Base-by-base conservation (phyloP, 2,797 vertebrate species). In the Halcyon leucocephala region DNA sequence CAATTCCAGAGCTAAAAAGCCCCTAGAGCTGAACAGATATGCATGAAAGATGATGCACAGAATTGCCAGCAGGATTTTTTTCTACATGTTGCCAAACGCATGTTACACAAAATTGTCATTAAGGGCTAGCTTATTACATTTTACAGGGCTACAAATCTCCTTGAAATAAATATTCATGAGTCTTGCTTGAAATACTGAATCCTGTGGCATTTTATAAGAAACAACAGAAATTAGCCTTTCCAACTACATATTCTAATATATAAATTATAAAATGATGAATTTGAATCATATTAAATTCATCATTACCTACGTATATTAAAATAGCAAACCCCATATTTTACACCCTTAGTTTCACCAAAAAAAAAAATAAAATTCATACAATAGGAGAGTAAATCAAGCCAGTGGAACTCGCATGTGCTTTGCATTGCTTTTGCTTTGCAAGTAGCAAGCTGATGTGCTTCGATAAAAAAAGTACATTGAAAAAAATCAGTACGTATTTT, bases 161-260 rank as follows among this genome's bases (percentile, higher is more conserved):
- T 92, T 82, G 87, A 95, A 97, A 83, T 95, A 98, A 98, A 91
- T 95, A 98, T 96, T 97, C 94, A 96, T 94, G 57, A 97, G 41
- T 85, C 76, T 95, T 73, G 77, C 86, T 69, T 95, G 42, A 94
- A 97, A 96, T 82, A 91, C 16, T 77, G 73, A 96, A 96, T 96
- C 79, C 92, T 91, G 64, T 10, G 33, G 24, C 82, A 93, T 78
- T 97, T 94, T 58, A 58, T 91, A 95, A 97, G 83, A 94, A 85
- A 76, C 51, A 93, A 96, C 54, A 95, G 93, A 97, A 96, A 94
- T 11, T 33, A 96, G 82, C 55, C 41, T 95, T 96, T 95, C 66
- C 94, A 93, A 79, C 62, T 79, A 58, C 3, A 31, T 79, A 66
- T 89, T 96, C 49, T 60, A 92, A 80, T 37, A 37, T 31, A 79